Percentiles rank a stretch among this genome's conserved stretches.
These are phyloP conservation scores for Dascillus cervinus DNA, from an alignment of 2,888 invertebrate genomes.

Conservation along the genomic window DNA sequence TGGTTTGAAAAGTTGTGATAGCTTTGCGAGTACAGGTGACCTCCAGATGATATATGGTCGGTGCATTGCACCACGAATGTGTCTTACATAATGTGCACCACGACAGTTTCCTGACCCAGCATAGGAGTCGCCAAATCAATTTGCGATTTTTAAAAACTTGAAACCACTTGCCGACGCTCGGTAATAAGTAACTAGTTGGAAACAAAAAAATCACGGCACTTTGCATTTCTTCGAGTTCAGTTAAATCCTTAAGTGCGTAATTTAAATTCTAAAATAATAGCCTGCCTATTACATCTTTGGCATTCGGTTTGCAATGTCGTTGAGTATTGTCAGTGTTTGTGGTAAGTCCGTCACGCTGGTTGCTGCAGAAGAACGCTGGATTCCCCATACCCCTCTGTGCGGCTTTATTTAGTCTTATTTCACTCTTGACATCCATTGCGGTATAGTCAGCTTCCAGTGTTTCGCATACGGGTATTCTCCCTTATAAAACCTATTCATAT, in stretches of 20 bases:
- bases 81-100: constrained; percentile 13
- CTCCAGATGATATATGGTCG: constrained; percentile 14
- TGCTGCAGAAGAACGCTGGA: constrained; percentile 7
- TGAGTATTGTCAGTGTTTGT: constrained; percentile 1
- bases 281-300: too few species aligned
- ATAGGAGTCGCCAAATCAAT: constrained; percentile 6
- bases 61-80: constrained; percentile 22
- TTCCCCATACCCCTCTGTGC: constrained; percentile 4
- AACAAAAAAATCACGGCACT: too few species aligned
- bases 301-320: constrained; percentile 6
- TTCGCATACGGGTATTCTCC: constrained; percentile 1
- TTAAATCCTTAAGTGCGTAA: too few species aligned
- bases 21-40: constrained; percentile 18
- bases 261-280: too few species aligned
- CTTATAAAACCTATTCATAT: too few species aligned
- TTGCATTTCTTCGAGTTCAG: too few species aligned
- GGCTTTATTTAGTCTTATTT: constrained; percentile 1
- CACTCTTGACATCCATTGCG: neutral
- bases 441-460: constrained; percentile 3
- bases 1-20: constrained; percentile 7
- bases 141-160: too few species aligned
- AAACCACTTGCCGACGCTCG: too few species aligned
- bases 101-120: constrained; percentile 14
- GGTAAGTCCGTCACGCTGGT: constrained; percentile 7
- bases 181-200: too few species aligned